Conservation (phyloP, 2,113 vertebrate species). For the Lepisosteus osseus region DNA sequence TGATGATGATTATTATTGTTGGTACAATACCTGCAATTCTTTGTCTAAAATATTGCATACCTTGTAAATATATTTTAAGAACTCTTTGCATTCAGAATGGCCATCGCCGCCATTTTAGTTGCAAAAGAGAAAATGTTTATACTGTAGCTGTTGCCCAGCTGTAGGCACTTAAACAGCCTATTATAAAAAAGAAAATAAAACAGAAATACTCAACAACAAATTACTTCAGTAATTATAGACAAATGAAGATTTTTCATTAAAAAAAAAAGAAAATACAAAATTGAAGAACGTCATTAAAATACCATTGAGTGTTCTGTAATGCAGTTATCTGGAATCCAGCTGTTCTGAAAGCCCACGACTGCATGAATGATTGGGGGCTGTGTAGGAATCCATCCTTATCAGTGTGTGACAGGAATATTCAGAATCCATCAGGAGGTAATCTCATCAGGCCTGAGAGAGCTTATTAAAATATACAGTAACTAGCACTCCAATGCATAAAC, state of each 20-base stretch:
- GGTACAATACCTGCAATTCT: too few relatives aligned
- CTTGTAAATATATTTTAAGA: too few relatives aligned
- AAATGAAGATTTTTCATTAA: not conserved
- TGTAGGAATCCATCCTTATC: slow-evolving; percentile 57
- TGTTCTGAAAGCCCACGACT: not conserved
- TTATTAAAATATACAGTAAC: slow-evolving; percentile 55
- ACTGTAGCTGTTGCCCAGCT: not conserved
- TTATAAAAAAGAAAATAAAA: not conserved
- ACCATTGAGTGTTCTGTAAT: slow-evolving; percentile 1
- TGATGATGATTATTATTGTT: too few relatives aligned
- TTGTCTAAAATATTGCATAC: too few relatives aligned
- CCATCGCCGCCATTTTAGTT: too few relatives aligned
- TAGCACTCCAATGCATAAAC: slow-evolving; percentile 41
- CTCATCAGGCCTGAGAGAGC: slow-evolving; percentile 47
- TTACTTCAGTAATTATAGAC: not conserved
- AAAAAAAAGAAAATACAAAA: not conserved
- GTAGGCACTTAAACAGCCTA: not conserved
- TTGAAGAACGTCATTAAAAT: slow-evolving; percentile 5
- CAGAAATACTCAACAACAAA: not conserved
- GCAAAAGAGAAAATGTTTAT: too few relatives aligned
- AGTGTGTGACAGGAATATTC: slow-evolving; percentile 56
- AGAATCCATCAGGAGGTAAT: slow-evolving; percentile 54
- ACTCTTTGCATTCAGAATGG: too few relatives aligned
- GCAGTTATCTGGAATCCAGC: not conserved
- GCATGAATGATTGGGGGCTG: slow-evolving; percentile 2